Evolutionary conservation across 2,797 vertebrate genomes (phyloP), one percentile per base, ranked within the genome.

Genomic region (Avahi laniger): DNA sequence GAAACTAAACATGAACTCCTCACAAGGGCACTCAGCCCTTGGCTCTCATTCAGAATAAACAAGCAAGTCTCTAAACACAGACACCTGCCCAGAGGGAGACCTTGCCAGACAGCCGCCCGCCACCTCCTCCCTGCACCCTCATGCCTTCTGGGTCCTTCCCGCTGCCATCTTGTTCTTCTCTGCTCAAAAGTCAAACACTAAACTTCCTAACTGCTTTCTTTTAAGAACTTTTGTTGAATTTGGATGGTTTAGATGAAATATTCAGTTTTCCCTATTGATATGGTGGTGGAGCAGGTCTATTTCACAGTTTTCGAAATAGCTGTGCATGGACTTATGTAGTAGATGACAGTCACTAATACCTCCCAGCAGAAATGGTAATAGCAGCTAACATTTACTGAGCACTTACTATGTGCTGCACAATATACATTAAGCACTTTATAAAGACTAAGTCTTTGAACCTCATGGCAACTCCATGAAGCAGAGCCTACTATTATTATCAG

Each of bases 1-100:
- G 57, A 91, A 89, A 91, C 81, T 91, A 82, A 85, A 46, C 17
- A 26, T 0, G 0, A 46, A 26, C 72, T 92, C 90, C 65, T 70
- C 93, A 76, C 97, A 95, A 98, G 95, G 89, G 92, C 80, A 48
- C 96, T 98, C 41, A 59, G 13, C 22, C 80, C 69, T 93, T 93
- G 95, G 96, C 95, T 65, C 22, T 5, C 48, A 0, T 54, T 92
- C 78, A 89, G 91, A 91, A 76, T 84, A 96, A 91, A 96, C 30
- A 96, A 61, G 63, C 75, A 69, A 46, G 81, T 72, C 72, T 96
- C 81, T 52, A 67, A 84, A 57, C 1, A 18, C 14, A n/a, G 54
- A 94, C 59, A 28, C 69, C 63, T 9, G 84, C 52, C 88, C 33
- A 15, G 12, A 38, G 28, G 35, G 78, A 93, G 93, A 52, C 26